Evolutionary conservation across 2,888 invertebrate genomes (phyloP).

Genomic region (Calameuta idolon): DNA sequence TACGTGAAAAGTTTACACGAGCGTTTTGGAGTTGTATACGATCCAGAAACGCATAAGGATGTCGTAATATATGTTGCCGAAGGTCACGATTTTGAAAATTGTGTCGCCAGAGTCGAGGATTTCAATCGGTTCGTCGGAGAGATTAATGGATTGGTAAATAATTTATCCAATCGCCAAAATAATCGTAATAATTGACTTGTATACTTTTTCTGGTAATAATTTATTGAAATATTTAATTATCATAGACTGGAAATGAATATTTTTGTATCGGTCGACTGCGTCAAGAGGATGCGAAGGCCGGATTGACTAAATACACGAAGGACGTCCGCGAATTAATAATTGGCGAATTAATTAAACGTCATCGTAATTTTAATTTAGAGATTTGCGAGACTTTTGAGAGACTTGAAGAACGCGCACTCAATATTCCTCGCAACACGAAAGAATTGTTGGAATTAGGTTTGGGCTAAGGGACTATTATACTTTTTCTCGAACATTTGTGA

Average conservation of each 20-base stretch:
- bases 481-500: background rate
- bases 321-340: slow-evolving; percentile 72
- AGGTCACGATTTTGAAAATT: slow-evolving; percentile 64
- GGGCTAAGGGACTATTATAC: slow-evolving; percentile 1
- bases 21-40: slow-evolving; percentile 73
- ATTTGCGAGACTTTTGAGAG: slow-evolving; percentile 81
- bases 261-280: slow-evolving; percentile 75
- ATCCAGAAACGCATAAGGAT: slow-evolving; percentile 67
- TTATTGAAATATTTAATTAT: slow-evolving; percentile 1
- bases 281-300: slow-evolving; percentile 74
- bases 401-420: slow-evolving; percentile 76
- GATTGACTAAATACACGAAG: slow-evolving; percentile 72
- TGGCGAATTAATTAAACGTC: slow-evolving; percentile 73
- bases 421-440: slow-evolving; percentile 82
- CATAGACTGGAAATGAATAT: slow-evolving; percentile 74
- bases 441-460: slow-evolving; percentile 77
- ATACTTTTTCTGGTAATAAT: background rate
- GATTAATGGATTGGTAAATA: slow-evolving; percentile 53
- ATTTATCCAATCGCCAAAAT: background rate
- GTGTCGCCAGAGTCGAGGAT: slow-evolving; percentile 47
- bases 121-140: slow-evolving; percentile 47
- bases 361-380: slow-evolving; percentile 75
- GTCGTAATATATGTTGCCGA: slow-evolving; percentile 69
- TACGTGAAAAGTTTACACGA: slow-evolving; percentile 71
- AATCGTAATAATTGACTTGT: background rate